Evolutionary conservation across 2,888 invertebrate species (phyloP), one percentile per base, ranked within the genome.

Genomic region (Drosophila nr. medialis): DNA sequence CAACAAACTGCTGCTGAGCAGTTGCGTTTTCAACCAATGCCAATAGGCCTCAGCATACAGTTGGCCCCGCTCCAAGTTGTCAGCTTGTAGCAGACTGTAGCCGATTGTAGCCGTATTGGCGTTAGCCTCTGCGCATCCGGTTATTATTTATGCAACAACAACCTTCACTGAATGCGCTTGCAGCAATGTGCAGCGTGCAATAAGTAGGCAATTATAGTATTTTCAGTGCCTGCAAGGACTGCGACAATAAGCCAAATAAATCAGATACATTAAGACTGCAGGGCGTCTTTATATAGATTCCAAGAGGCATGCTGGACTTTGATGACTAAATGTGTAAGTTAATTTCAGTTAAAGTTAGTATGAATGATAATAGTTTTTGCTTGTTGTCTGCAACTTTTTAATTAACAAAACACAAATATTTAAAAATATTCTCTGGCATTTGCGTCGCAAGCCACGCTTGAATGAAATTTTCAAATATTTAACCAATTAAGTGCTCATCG

Each of bases 391-490:
- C 10, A 58, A 15, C 4, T 21, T 34, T 30, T 30, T 30, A 30
- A 10, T 30, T 30, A 30, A 10, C n/a, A 32, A 64, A 18, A 40
- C 56, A 21, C 32, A 62, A 38, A 59, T 58, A 38, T 78, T 36
- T 68, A 54, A 61, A 78, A 54, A 48, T 54, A 49, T 36, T 27
- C 11, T 18, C 11, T 6, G 18, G 4, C 11, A 15, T 64, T 34
- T 50, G 21, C 60, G 55, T 48, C 65, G 60, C 45, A n/a, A 36
- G 24, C 6, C 40, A 62, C 36, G 59, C 74, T 69, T 62, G 62
- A 77, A 77, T 65, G 62, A 79, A 79, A 75, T 55, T 69, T 63
- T n/a, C 32, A 55, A 55, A 50, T 21, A 62, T 59, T 74, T 64
- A 38, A 38, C 42, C 60, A 65, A 79, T 62, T 68, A 51, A 64